A percentile compares a stretch with the other conserved stretches of the same genome.
These are phyloP conservation scores for Tachina grossa DNA, from an alignment of 2,888 invertebrate genomes.

Conservation along the genomic window DNA sequence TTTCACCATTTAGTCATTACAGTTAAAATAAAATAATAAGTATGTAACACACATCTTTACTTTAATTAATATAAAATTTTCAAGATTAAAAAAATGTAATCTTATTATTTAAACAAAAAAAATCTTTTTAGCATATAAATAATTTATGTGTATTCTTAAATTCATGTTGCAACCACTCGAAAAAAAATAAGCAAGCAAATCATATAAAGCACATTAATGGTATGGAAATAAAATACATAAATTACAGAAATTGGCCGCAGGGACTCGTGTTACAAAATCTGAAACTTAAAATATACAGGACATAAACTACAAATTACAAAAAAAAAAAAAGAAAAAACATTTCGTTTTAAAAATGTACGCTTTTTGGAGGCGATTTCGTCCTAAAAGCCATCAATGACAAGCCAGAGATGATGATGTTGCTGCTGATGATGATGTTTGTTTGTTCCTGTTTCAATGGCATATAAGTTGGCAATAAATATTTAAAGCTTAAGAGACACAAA, in stretches of 20 bases:
- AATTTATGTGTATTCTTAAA: constrained; percentile 9
- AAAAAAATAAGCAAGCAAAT: constrained; percentile 21
- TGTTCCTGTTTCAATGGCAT: constrained; percentile 46
- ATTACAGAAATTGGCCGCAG: constrained; percentile 52
- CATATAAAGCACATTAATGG: constrained; percentile 37
- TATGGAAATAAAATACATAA: constrained; percentile 53
- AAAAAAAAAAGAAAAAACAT: constrained; percentile 8
- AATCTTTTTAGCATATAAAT: constrained; percentile 12
- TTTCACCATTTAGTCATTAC: too few species aligned
- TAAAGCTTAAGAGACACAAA: constrained; percentile 13
- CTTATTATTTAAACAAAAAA: constrained; percentile 25
- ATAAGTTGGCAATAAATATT: constrained; percentile 62
- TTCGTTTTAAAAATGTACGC: background rate
- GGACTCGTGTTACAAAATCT: constrained; percentile 55
- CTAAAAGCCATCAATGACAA: constrained; percentile 32
- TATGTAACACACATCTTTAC: background rate
- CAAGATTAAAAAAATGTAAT: constrained; percentile 25
- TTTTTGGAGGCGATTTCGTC: constrained; percentile 19
- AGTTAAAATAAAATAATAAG: background rate
- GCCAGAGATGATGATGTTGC: constrained; percentile 7
- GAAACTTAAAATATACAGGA: constrained; percentile 39
- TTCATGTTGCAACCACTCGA: constrained; percentile 10
- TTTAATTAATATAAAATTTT: constrained; percentile 25
- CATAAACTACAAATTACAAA: constrained; percentile 27
- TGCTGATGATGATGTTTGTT: constrained; percentile 24